Conservation (phyloP, 2,888 invertebrate genomes). For the Galerucella nymphaeae region DNA sequence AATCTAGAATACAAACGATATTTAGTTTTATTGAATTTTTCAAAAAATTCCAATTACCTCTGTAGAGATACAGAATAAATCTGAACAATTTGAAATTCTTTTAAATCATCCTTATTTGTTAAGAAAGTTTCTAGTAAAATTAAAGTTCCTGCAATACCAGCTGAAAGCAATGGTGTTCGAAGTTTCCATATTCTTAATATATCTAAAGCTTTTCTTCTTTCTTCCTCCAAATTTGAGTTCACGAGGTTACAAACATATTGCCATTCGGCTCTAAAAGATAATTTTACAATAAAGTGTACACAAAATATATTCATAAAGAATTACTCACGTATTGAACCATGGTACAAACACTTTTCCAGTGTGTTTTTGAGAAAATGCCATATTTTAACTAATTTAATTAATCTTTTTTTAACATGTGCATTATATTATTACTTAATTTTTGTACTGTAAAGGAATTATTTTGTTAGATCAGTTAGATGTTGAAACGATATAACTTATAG, state of each 20-base stretch:
- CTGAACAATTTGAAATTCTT: slow-evolving; percentile 67
- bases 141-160: slow-evolving; percentile 73
- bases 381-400: slow-evolving; percentile 28
- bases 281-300: not conserved
- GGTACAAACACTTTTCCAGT: slow-evolving; percentile 60
- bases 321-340: slow-evolving; percentile 61
- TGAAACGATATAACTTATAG: too few species aligned
- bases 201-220: slow-evolving; percentile 65
- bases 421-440: too few species aligned
- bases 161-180: slow-evolving; percentile 69
- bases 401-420: too few species aligned
- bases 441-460: too few species aligned
- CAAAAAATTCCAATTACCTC: slow-evolving; percentile 65
- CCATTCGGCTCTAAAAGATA: slow-evolving; percentile 67
- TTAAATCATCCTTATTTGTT: slow-evolving; percentile 54
- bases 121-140: slow-evolving; percentile 69
- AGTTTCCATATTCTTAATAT: slow-evolving; percentile 70
- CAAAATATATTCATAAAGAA: slow-evolving; percentile 6
- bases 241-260: slow-evolving; percentile 66
- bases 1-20: slow-evolving; percentile 54
- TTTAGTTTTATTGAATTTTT: not conserved
- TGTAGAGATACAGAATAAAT: slow-evolving; percentile 74
- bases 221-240: slow-evolving; percentile 60
- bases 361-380: slow-evolving; percentile 61
- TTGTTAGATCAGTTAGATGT: too few species aligned